Percentiles rank a stretch among this genome's conserved stretches.
Evolutionary conservation across 2,888 invertebrate species (phyloP).

Genomic region (Patella pellucida): DNA sequence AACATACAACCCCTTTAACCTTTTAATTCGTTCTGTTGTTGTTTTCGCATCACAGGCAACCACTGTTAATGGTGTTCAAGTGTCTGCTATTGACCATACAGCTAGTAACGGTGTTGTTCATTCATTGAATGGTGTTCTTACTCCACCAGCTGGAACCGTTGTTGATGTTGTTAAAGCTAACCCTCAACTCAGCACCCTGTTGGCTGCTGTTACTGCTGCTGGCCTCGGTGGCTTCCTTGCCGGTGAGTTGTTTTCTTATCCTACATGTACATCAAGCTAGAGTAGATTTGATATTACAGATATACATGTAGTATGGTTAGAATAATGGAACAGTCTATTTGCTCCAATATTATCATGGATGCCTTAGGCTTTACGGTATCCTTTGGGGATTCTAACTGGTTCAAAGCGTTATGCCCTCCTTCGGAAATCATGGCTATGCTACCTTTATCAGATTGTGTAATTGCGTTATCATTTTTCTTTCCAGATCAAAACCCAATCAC

Average conservation of each 20-base stretch:
- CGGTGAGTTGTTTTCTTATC: constrained; percentile 29
- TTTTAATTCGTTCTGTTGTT: background rate
- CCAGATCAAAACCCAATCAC: constrained; percentile 72
- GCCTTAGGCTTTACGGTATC: background rate
- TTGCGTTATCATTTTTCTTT: constrained; percentile 6
- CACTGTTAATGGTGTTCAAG: constrained; percentile 38
- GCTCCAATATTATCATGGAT: no score
- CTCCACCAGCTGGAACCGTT: constrained; percentile 41
- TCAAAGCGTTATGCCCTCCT: background rate
- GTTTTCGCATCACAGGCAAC: constrained; percentile 33
- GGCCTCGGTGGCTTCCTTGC: constrained; percentile 37
- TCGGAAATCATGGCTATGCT: background rate
- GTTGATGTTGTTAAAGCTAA: constrained; percentile 38
- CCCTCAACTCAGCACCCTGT: constrained; percentile 39
- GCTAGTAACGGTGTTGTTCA: constrained; percentile 51
- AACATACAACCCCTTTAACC: background rate
- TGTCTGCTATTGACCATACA: constrained; percentile 31
- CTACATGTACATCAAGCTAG: no score
- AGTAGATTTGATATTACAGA: no score
- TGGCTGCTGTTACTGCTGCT: constrained; percentile 39
- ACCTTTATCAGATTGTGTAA: background rate
- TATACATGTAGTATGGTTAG: no score
- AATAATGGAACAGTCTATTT: no score
- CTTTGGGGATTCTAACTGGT: background rate
- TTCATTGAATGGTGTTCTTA: constrained; percentile 38